These are phyloP conservation scores for Antennarius striatus DNA, from an alignment of 2,113 vertebrate species.

Conservation along the genomic window DNA sequence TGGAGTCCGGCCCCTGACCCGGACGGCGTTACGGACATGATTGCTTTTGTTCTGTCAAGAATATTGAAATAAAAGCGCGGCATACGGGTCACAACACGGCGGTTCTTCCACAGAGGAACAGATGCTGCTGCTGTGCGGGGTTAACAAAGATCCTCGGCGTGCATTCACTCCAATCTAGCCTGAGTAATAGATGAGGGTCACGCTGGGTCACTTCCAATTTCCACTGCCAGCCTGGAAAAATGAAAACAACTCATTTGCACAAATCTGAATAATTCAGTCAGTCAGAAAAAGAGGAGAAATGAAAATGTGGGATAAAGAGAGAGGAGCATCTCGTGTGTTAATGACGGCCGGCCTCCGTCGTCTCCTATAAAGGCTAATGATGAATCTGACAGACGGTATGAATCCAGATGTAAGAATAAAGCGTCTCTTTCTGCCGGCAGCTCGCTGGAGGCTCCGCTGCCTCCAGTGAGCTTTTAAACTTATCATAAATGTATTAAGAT, in stretches of 20 bases:
- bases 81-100: conserved; percentile 86
- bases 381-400: conserved; percentile 91
- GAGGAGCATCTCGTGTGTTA: conserved; percentile 76
- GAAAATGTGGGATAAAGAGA: conserved; percentile 64
- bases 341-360: conserved; percentile 81
- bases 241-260: conserved; percentile 99
- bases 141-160: conserved; percentile 92
- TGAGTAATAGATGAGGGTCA: conserved; percentile 98
- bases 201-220: conserved; percentile 97
- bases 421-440: conserved; percentile 71
- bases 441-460: conserved; percentile 86
- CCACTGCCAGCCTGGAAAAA: conserved; percentile 91
- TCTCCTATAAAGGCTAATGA: conserved; percentile 87
- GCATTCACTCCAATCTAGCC: conserved; percentile 95
- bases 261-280: conserved; percentile 99
- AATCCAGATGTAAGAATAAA: conserved; percentile 98
- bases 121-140: conserved; percentile 80
- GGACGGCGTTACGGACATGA: conserved; percentile 56
- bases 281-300: conserved; percentile 52
- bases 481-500: conserved; percentile 99
- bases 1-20: conserved; percentile 59
- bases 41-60: conserved; percentile 69
- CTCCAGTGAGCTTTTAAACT: conserved; percentile 97
- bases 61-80: conserved; percentile 84
- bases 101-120: conserved; percentile 88